Percentiles rank a stretch among this genome's conserved stretches.
These are phyloP conservation scores for Prochilodus magdalenae DNA, from an alignment of 2,113 vertebrate species.

Conservation along the genomic window DNA sequence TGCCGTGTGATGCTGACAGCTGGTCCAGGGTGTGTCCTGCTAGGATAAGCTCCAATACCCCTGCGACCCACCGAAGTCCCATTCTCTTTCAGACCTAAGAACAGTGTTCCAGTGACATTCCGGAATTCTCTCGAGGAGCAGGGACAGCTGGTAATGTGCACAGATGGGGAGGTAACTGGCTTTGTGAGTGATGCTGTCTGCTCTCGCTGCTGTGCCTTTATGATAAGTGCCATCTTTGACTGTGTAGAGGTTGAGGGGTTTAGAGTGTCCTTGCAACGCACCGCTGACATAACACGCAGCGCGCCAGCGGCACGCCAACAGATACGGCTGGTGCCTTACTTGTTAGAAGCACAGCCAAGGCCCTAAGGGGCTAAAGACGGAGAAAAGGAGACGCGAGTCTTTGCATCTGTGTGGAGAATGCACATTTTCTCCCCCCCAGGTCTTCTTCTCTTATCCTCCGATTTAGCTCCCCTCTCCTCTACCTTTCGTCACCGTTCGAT, in stretches of 20 bases:
- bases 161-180: neutral
- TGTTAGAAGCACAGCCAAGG: slow-evolving; percentile 54
- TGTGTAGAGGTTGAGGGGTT: slow-evolving; percentile 18
- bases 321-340: slow-evolving; percentile 34
- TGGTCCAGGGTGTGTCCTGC: no score
- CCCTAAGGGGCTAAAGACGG: slow-evolving; percentile 27
- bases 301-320: slow-evolving; percentile 20
- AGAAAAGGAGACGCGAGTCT: slow-evolving; percentile 28
- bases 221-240: slow-evolving; percentile 47
- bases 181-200: slow-evolving; percentile 24
- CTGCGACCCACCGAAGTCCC: no score
- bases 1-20: no score
- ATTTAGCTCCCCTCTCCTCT: slow-evolving; percentile 3
- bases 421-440: neutral
- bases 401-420: slow-evolving; percentile 37
- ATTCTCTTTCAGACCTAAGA: no score
- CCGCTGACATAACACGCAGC: slow-evolving; percentile 33
- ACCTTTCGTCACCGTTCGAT: slow-evolving; percentile 27
- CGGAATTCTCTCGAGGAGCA: neutral
- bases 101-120: neutral
- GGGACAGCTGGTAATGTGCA: neutral
- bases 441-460: neutral
- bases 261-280: slow-evolving; percentile 39
- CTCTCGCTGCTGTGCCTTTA: slow-evolving; percentile 33
- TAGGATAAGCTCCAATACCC: no score